phyloP scores from a whole-genome alignment of 2,888 invertebrate species.

The Temnothorax ravouxi region DNA sequence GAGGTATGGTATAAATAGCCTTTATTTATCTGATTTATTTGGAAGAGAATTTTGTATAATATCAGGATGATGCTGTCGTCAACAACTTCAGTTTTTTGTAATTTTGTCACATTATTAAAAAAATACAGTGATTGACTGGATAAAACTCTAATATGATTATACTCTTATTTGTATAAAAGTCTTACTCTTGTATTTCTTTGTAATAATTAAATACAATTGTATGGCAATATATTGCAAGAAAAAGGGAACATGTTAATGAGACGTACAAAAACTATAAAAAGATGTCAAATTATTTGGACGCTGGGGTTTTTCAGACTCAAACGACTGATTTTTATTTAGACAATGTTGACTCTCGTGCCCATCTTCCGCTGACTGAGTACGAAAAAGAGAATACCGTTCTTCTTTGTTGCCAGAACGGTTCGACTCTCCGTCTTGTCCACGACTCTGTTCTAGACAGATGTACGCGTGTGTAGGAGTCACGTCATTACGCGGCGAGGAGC shows the following conservation, averaged over 20 bases:
- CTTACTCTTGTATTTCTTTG: neutral
- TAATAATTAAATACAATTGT: conserved; percentile 3
- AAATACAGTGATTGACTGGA: neutral
- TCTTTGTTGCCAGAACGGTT: conserved; percentile 58
- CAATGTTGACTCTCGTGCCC: conserved; percentile 51
- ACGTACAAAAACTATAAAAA: conserved; percentile 4
- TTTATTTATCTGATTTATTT: neutral
- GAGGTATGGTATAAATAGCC: neutral
- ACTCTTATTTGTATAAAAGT: neutral
- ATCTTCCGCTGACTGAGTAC: conserved; percentile 50
- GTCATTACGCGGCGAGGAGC: conserved; percentile 63
- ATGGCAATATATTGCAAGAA: neutral
- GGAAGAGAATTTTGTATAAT: neutral
- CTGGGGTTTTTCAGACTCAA: conserved; percentile 40
- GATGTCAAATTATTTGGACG: conserved; percentile 64
- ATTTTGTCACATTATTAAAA: conserved; percentile 5
- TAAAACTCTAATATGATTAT: neutral
- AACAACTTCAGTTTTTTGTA: neutral
- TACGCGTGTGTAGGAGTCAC: conserved; percentile 67
- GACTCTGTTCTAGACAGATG: conserved; percentile 61
- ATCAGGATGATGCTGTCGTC: neutral
- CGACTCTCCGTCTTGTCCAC: conserved; percentile 52
- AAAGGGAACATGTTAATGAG: neutral
- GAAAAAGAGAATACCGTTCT: conserved; percentile 47
- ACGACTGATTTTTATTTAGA: conserved; percentile 63